Base-by-base conservation (phyloP, 2,113 vertebrate species). In the Anhinga rufa region DNA sequence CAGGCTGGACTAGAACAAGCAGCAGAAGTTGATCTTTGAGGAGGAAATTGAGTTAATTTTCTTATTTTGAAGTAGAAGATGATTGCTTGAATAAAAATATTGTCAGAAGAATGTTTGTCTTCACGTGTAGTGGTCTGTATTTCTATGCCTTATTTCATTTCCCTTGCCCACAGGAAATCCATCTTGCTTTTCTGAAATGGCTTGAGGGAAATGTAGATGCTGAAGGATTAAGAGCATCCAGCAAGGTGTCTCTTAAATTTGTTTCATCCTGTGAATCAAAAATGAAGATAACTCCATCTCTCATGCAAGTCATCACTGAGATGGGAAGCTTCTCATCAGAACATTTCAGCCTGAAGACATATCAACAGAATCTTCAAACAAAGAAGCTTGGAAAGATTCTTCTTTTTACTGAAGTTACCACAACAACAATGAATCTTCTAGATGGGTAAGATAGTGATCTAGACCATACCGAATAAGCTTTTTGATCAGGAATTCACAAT, bases 371-470 rank as follows among this genome's bases (percentile, higher is more conserved):
- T 83, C 98, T 99, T 93, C 98, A 97, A 49, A 99, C 98, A 52
- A 94, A 92, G 54, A 95, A 83, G 2, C 98, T 99, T 61, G 99
- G 99, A 0, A 99, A 97, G 91, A 96, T 98, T 6, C 29, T 99
- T 54, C 97, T 99, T 34, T 99, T 99, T 29, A 84, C 98, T 1
- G 99, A 99, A 88, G 98, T 99, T 19, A 98, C 98, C 10, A 92
- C 98, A 2, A 98, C 98, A 6, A 99, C 99, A 46, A 99, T 99
- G 99, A 97, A 97, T 82, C 98, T 99, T n/a, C 97, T 99, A 68
- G 99, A 99, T 4, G 99, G 99, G 99, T 99, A 97, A 99, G 97
- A 40, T 51, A 31, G 46, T 52, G 22, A 21, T 49, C 14, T 54
- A 40, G 36, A 72, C n/a, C 9, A 7, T 71, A 14, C 31, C 0